These are phyloP conservation scores for Hemitrygon akajei DNA, from an alignment of 2,797 vertebrate genomes.

Conservation along the genomic window DNA sequence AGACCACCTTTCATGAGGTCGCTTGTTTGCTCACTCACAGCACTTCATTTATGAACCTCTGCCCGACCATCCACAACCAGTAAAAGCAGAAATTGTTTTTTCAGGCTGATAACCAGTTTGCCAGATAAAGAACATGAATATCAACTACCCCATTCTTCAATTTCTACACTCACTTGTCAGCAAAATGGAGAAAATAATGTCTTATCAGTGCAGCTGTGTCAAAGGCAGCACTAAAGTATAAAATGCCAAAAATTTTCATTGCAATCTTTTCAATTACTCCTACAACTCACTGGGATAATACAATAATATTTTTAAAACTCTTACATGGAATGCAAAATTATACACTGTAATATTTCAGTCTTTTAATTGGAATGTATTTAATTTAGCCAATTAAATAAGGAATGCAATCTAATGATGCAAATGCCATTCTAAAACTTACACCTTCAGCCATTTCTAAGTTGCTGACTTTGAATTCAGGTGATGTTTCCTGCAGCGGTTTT, in stretches of 20 bases:
- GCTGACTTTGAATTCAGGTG: conserved; percentile 24
- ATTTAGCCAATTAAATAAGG: neutral
- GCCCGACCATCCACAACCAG: neutral
- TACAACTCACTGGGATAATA: neutral
- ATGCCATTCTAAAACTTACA: conserved; percentile 6
- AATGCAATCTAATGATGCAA: neutral
- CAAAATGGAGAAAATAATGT: neutral
- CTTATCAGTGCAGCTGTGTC: neutral
- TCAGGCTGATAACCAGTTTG: neutral
- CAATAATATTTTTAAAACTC: neutral
- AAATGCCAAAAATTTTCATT: neutral
- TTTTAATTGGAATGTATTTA: neutral
- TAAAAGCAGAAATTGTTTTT: neutral
- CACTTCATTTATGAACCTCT: neutral
- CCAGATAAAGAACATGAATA: neutral
- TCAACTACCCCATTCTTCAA: neutral
- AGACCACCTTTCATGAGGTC: neutral
- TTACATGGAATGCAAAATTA: neutral
- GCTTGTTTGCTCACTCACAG: neutral
- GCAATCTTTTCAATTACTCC: neutral
- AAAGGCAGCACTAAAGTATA: neutral
- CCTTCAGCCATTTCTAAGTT: neutral
- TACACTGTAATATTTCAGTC: neutral
- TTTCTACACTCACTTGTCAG: neutral
- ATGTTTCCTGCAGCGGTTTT: neutral